These are phyloP conservation scores for Rhineura floridana DNA, from an alignment of 2,113 vertebrate species.

Conservation along the genomic window DNA sequence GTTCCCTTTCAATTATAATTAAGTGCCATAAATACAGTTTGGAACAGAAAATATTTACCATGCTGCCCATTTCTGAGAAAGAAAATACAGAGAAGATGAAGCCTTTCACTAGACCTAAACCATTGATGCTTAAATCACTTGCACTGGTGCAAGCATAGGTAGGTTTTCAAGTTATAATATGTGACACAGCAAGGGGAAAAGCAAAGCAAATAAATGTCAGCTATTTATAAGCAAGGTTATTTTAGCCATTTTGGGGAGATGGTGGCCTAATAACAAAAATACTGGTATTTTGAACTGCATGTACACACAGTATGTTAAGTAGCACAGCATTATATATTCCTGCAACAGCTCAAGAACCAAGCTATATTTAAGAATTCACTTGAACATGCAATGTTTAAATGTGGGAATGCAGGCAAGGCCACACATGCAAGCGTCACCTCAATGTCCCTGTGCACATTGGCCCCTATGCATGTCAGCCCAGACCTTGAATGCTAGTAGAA, in stretches of 20 bases:
- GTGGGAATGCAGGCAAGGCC: no score
- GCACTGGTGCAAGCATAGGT: not conserved
- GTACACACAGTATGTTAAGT: not conserved
- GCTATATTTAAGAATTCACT: no score
- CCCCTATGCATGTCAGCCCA: no score
- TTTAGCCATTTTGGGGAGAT: not conserved
- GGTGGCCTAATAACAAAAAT: not conserved
- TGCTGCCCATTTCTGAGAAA: not conserved
- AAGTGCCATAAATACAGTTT: not conserved
- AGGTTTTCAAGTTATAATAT: not conserved
- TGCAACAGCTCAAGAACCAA: not conserved
- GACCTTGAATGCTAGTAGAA: no score
- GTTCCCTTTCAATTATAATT: not conserved
- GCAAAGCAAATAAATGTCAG: not conserved
- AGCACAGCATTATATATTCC: not conserved
- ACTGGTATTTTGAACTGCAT: not conserved
- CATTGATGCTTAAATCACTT: not conserved
- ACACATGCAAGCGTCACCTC: no score
- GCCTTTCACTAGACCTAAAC: not conserved
- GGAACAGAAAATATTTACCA: not conserved
- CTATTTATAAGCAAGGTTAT: not conserved
- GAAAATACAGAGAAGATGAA: no score
- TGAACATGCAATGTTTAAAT: no score
- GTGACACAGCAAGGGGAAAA: no score
- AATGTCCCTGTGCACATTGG: no score